phyloP scores from a whole-genome alignment of 2,113 vertebrate species.

The Talpa occidentalis region DNA sequence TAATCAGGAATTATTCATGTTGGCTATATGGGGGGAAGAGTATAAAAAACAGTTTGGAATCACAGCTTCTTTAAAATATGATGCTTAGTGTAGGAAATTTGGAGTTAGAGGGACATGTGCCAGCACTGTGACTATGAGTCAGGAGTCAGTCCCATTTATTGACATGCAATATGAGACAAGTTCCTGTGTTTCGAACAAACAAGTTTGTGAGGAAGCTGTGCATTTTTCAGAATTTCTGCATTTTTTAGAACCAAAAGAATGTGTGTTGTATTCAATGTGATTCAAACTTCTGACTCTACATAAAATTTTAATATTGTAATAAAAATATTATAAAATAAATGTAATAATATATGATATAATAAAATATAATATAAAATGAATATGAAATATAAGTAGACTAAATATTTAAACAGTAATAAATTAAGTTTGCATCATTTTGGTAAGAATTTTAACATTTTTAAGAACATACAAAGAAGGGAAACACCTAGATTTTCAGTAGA shows the following conservation, averaged over 20 bases:
- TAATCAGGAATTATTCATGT: conserved; percentile 7
- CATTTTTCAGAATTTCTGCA: background rate
- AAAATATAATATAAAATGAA: background rate
- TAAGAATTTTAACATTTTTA: background rate
- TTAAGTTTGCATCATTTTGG: background rate
- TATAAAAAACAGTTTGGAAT: background rate
- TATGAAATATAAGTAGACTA: too few relatives aligned
- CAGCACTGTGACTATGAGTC: background rate
- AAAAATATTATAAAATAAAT: too few relatives aligned
- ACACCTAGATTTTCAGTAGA: background rate
- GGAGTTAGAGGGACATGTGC: accelerated
- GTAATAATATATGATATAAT: background rate
- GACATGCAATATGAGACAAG: background rate
- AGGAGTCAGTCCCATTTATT: background rate
- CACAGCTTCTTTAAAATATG: background rate
- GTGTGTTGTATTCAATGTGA: background rate
- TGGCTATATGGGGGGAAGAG: background rate
- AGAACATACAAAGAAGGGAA: background rate
- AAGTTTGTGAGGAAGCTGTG: background rate
- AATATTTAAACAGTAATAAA: background rate
- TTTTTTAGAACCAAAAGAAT: background rate
- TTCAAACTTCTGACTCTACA: background rate
- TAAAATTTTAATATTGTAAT: background rate
- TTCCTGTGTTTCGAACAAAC: background rate
- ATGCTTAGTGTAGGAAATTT: too few relatives aligned